Base-by-base conservation (phyloP, 2,797 vertebrate species). In the Phalloptychus januarius region DNA sequence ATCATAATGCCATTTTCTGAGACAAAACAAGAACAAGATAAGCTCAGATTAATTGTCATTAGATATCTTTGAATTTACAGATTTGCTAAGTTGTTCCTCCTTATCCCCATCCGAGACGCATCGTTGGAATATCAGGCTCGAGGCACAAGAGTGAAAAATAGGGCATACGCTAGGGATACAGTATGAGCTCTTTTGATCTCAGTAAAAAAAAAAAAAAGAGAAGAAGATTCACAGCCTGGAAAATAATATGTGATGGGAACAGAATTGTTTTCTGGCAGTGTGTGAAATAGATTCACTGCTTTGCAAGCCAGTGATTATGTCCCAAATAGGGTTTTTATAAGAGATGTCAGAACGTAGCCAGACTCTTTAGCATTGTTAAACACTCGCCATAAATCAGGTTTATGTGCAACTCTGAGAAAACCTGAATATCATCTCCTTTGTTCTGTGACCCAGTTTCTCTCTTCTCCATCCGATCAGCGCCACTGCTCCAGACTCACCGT, bases 401-500 rank as follows among this genome's bases (percentile, higher is more conserved):
- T 79, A 85, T 82, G 69, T 86, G 80, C 79, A 86, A 86, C 83
- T 88, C 88, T 82, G 56, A 75, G 69, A 84, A 86, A 50, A 72
- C 79, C 71, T 56, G 80, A 69, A 72, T 81, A 78, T 70, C 75
- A 75, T 70, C 82, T 76, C 61, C 79, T 91, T 91, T 93, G 86
- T 91, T 88, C 87, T 87, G 31, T 93, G 92, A 92, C 91, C 91
- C 88, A 92, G 79, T 93, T 93, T 88, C 44, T 77, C 56, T 80
- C 52, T 13, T 73, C 58, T 85, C 77, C 83, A 76, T 82, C 76
- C 61, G 33, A 63, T 80, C 74, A 2, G 25, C 48, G 54, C 81
- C 83, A 76, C 85, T 84, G 86, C 89, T 88, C 78, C 76, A 85
- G 83, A 78, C 79, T 83, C 79, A 86, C 89, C 79, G 82, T 69